Evolutionary conservation across 2,888 invertebrate species (phyloP).

Genomic region (Rotaria magnacalcarata): DNA sequence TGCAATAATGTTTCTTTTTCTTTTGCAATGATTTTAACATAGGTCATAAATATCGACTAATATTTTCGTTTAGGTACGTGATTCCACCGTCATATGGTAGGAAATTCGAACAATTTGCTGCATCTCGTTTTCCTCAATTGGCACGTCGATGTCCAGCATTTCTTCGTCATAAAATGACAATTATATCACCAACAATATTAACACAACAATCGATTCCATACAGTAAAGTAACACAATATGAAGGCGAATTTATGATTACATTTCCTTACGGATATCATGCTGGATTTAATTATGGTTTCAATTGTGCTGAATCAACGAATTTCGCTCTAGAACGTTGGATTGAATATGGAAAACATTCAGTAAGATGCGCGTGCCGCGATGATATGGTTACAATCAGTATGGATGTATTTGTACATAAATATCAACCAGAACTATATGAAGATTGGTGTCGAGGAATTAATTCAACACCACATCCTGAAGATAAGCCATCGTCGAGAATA

Average conservation of each 20-base stretch:
- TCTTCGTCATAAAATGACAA: slow-evolving; percentile 90
- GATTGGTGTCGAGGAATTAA: slow-evolving; percentile 84
- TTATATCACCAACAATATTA: slow-evolving; percentile 90
- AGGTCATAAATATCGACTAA: background rate
- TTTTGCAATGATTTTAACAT: background rate
- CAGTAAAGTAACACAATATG: slow-evolving; percentile 66
- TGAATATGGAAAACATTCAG: too few relatives aligned
- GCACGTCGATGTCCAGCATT: slow-evolving; percentile 68
- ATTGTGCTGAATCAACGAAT: slow-evolving; percentile 97
- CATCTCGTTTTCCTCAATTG: slow-evolving; percentile 64
- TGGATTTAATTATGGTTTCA: slow-evolving; percentile 96
- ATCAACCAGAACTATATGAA: slow-evolving; percentile 67
- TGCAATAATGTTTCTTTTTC: background rate
- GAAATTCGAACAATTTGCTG: slow-evolving; percentile 81
- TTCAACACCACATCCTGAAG: slow-evolving; percentile 81
- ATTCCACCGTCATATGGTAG: slow-evolving; percentile 92
- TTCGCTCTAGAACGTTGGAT: slow-evolving; percentile 62
- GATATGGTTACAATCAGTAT: slow-evolving; percentile 98
- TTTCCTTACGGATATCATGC: slow-evolving; percentile 98
- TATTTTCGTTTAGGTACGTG: slow-evolving; percentile 69
- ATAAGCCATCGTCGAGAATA: background rate
- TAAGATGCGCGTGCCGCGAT: slow-evolving; percentile 64
- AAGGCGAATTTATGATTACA: slow-evolving; percentile 96
- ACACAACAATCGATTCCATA: slow-evolving; percentile 79
- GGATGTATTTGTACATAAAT: slow-evolving; percentile 85